phyloP scores from a whole-genome alignment of 2,888 invertebrate genomes.

The Papilio elwesi region DNA sequence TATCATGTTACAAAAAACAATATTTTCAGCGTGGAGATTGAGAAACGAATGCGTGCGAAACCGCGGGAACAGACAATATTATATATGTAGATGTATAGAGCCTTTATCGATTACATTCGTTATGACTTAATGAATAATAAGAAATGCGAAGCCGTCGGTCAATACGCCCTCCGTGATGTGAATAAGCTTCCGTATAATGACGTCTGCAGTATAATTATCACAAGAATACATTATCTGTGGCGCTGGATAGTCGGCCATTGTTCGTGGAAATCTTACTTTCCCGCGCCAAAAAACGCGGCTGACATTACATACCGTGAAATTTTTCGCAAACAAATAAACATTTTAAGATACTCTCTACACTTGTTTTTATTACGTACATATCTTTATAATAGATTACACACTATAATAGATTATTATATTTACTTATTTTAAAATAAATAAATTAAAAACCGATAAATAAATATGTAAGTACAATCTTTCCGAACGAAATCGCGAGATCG shows the following conservation, averaged over 20 bases:
- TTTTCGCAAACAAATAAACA: constrained; percentile 7
- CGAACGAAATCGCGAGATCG: constrained; percentile 60
- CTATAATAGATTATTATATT: too few relatives aligned
- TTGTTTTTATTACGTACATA: neutral
- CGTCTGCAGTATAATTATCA: constrained; percentile 37
- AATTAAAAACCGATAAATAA: neutral
- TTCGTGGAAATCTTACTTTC: constrained; percentile 39
- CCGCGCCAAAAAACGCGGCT: constrained; percentile 35
- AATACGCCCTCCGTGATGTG: constrained; percentile 34
- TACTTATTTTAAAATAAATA: neutral
- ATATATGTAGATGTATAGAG: neutral
- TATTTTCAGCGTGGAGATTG: neutral
- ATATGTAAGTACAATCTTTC: constrained; percentile 35
- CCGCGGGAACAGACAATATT: too few relatives aligned
- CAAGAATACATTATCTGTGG: constrained; percentile 40
- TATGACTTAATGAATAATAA: constrained; percentile 18
- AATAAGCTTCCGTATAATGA: constrained; percentile 38
- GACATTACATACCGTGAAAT: constrained; percentile 25
- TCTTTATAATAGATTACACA: too few relatives aligned
- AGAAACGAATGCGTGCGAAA: neutral
- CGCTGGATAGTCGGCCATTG: constrained; percentile 39
- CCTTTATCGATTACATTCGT: neutral
- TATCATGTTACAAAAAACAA: too few relatives aligned
- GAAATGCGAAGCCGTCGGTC: constrained; percentile 31
- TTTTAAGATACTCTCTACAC: constrained; percentile 5